phyloP scores from a whole-genome alignment of 2,797 vertebrate genomes.

The Rhynchonycteris naso region DNA sequence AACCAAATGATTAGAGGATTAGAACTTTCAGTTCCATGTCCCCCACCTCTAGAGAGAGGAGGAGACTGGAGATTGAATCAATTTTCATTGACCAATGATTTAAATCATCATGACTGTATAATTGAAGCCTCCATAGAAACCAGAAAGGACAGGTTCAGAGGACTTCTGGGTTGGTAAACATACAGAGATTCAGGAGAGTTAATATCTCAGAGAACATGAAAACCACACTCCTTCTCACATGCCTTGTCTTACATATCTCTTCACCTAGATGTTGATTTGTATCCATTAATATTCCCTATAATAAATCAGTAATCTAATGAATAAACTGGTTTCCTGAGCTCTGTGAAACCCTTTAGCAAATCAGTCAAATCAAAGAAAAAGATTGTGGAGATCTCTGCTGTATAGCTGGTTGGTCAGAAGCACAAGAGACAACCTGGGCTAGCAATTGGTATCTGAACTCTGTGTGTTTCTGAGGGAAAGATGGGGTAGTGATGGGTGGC shows the following conservation, averaged over 20 bases:
- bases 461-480: background rate
- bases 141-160: background rate
- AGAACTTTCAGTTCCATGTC: background rate
- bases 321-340: background rate
- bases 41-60: background rate
- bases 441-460: background rate
- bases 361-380: background rate
- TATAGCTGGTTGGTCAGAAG: background rate
- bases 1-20: background rate
- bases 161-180: background rate
- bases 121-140: background rate
- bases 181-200: background rate
- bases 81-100: background rate
- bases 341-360: background rate
- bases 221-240: background rate
- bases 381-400: background rate
- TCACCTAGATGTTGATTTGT: background rate
- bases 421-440: background rate
- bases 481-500: background rate
- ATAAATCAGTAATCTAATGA: background rate
- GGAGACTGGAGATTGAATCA: background rate
- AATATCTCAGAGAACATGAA: background rate
- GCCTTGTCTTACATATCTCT: background rate
- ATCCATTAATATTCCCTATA: background rate
- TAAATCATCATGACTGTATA: background rate